phyloP scores from a whole-genome alignment of 2,888 invertebrate genomes.

The Sisyra terminalis region DNA sequence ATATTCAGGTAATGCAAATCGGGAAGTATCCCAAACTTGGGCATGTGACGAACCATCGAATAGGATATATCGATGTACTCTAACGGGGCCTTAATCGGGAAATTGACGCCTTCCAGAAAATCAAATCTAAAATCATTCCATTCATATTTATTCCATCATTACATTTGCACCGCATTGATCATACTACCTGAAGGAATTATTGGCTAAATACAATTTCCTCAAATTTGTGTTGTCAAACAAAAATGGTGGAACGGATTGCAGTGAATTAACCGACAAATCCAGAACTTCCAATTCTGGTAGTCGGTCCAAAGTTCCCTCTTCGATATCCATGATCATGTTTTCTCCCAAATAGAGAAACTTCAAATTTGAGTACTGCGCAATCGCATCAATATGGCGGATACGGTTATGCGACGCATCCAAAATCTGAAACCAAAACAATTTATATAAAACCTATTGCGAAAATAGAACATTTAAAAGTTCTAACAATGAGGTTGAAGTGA shows the following conservation, averaged over 20 bases:
- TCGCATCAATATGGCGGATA: constrained; percentile 31
- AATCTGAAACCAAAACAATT: constrained; percentile 29
- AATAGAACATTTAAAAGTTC: no score
- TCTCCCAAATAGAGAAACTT: constrained; percentile 37
- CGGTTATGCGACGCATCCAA: constrained; percentile 39
- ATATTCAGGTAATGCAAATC: constrained; percentile 41
- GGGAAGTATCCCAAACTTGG: constrained; percentile 41
- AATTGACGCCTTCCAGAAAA: constrained; percentile 23
- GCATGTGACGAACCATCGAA: constrained; percentile 38
- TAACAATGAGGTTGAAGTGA: no score
- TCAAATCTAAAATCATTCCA: neutral
- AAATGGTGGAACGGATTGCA: constrained; percentile 30
- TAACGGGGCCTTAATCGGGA: constrained; percentile 39
- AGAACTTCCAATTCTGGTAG: constrained; percentile 34
- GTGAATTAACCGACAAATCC: constrained; percentile 37
- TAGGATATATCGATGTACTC: constrained; percentile 40
- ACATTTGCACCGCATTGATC: constrained; percentile 21
- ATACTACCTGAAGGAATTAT: constrained; percentile 31
- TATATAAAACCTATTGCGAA: constrained; percentile 10
- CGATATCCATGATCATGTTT: constrained; percentile 36
- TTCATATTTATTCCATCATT: neutral
- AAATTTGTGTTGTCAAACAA: constrained; percentile 37
- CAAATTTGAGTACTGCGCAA: constrained; percentile 33
- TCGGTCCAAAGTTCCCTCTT: constrained; percentile 32
- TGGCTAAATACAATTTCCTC: constrained; percentile 40